Evolutionary conservation across 2,113 vertebrate species (phyloP).

Genomic region (Ammodramus savannarum): DNA sequence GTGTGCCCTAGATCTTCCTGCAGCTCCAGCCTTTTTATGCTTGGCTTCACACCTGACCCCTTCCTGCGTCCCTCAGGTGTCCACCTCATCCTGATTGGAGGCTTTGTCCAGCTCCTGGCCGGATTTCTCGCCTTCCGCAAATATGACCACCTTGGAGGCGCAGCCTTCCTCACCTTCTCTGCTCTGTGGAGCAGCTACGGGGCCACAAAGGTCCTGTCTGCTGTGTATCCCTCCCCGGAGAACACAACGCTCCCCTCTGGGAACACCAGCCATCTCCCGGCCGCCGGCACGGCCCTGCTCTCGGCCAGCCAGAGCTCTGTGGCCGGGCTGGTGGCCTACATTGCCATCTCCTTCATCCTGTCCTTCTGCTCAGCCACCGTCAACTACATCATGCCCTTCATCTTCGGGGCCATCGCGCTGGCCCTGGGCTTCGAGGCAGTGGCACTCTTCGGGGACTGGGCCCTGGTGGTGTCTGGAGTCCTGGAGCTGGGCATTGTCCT

Average conservation of each 20-base stretch:
- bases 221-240: not conserved
- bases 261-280: not conserved
- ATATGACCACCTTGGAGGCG: conserved; percentile 83
- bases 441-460: conserved; percentile 76
- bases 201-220: conserved; percentile 77
- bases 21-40: not conserved
- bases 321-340: conserved; percentile 82
- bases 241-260: not conserved
- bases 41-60: not conserved
- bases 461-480: conserved; percentile 76
- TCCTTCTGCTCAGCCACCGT: conserved; percentile 88
- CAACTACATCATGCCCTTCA: conserved; percentile 89
- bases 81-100: conserved; percentile 85
- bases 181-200: conserved; percentile 87
- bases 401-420: conserved; percentile 81
- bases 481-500: conserved; percentile 80
- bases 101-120: conserved; percentile 83
- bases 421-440: conserved; percentile 84
- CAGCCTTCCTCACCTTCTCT: conserved; percentile 85
- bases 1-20: not conserved
- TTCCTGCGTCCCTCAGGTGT: conserved; percentile 72
- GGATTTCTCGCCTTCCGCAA: conserved; percentile 86
- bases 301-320: conserved; percentile 71
- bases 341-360: conserved; percentile 80
- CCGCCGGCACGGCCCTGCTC: not conserved